phyloP scores from a whole-genome alignment of 2,113 vertebrate genomes.

The Tachysurus fulvidraco region DNA sequence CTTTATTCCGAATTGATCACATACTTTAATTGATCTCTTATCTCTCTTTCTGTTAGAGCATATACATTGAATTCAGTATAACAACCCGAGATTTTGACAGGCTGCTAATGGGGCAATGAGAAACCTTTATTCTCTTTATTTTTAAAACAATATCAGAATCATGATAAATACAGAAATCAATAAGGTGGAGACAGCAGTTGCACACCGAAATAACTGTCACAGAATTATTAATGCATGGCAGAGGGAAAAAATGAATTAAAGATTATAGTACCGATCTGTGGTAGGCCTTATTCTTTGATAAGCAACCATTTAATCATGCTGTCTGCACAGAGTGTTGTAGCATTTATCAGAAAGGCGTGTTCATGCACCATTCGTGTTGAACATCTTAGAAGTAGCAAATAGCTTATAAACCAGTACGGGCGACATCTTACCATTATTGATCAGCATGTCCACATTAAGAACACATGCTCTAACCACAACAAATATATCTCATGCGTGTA shows the following conservation, averaged over 20 bases:
- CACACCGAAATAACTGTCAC: not conserved
- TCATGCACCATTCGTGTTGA: not conserved
- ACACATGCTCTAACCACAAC: constrained; percentile 21
- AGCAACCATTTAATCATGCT: constrained; percentile 16
- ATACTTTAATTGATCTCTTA: constrained; percentile 16
- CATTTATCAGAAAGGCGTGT: constrained; percentile 1
- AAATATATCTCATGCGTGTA: constrained; percentile 31
- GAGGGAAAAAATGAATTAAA: constrained; percentile 24
- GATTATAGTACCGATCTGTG: constrained; percentile 4
- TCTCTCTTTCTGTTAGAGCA: not conserved
- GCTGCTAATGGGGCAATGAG: constrained; percentile 22
- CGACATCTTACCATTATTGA: constrained; percentile 48
- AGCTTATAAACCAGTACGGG: constrained; percentile 13
- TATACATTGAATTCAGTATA: not conserved
- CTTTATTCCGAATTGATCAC: not conserved
- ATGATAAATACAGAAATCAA: constrained; percentile 17
- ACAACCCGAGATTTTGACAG: constrained; percentile 11
- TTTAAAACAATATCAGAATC: not conserved
- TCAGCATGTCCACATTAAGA: constrained; percentile 36
- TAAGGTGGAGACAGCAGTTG: constrained; percentile 3
- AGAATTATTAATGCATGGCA: constrained; percentile 28
- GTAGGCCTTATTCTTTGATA: constrained; percentile 10
- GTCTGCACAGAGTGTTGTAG: not conserved
- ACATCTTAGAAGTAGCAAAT: constrained; percentile 15
- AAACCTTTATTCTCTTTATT: not conserved